A percentile compares a stretch with the other conserved stretches of the same genome.
phyloP scores from a whole-genome alignment of 2,888 invertebrate species.

The Escarpia spicata region DNA sequence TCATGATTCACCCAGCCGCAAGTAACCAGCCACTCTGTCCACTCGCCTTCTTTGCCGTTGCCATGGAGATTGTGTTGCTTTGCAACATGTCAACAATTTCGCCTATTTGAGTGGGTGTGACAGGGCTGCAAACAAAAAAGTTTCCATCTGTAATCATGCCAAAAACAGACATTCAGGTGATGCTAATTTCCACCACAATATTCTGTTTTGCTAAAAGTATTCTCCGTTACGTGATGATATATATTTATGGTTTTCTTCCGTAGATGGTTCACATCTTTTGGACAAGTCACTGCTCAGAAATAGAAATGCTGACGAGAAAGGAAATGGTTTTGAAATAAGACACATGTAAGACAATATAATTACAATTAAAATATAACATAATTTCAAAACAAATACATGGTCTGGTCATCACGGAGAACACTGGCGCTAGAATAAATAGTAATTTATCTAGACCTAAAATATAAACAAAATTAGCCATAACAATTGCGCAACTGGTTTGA shows the following conservation, averaged over 20 bases:
- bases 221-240: no score
- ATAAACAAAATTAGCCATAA: neutral
- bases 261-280: no score
- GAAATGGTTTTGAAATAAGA: no score
- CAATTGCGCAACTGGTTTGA: neutral
- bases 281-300: no score
- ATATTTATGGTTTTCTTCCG: no score
- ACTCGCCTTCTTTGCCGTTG: conserved; percentile 31
- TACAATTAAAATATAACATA: no score
- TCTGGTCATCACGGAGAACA: neutral
- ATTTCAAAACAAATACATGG: neutral
- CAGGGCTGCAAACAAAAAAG: neutral
- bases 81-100: conserved; percentile 30
- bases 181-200: no score
- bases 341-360: no score
- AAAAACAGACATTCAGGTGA: no score
- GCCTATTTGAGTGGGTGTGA: neutral
- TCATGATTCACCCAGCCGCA: neutral
- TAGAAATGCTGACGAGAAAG: no score
- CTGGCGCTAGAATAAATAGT: neutral
- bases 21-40: neutral
- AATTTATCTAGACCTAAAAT: neutral
- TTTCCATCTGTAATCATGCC: no score
- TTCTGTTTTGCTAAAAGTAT: no score
- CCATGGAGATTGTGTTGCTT: conserved; percentile 25